These are phyloP conservation scores for Dicyrtoma fusca DNA, from an alignment of 2,888 invertebrate species.

Conservation along the genomic window DNA sequence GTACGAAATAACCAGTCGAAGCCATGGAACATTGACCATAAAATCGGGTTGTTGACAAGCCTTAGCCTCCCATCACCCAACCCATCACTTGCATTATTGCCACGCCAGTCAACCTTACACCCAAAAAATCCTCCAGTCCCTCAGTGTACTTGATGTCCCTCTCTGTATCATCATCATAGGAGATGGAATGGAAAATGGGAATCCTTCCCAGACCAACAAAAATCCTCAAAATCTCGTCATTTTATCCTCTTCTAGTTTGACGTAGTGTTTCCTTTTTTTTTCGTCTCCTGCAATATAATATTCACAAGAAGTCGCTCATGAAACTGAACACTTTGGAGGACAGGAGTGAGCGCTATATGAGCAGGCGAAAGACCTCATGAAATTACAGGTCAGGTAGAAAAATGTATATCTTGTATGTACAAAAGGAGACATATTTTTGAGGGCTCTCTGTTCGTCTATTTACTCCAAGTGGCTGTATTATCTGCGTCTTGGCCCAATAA, in stretches of 20 bases:
- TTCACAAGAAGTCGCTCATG: constrained; percentile 5
- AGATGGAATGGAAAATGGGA: background rate
- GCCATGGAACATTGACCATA: constrained; percentile 35
- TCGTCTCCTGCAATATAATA: background rate
- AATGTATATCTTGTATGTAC: constrained; percentile 3
- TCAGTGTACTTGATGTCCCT: background rate
- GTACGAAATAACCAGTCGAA: constrained; percentile 3
- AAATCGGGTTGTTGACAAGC: constrained; percentile 40
- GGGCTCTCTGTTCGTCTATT: background rate
- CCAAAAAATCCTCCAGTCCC: constrained; percentile 12
- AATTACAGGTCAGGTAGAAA: constrained; percentile 37
- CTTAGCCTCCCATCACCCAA: constrained; percentile 28
- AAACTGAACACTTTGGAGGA: constrained; percentile 4
- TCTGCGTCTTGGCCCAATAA: background rate
- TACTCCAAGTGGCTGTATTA: too few relatives aligned
- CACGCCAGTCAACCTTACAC: constrained; percentile 29
- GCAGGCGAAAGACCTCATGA: constrained; percentile 31
- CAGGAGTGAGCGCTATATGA: background rate
- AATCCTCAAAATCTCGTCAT: constrained; percentile 12
- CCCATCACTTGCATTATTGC: constrained; percentile 15
- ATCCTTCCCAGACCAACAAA: constrained; percentile 12
- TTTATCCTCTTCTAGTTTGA: constrained; percentile 10
- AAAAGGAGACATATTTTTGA: constrained; percentile 4
- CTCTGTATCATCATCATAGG: background rate
- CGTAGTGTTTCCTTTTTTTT: background rate